Evolutionary conservation across 1,140 invertebrate species (phyloP).

Genomic region (Anastrepha ludens): DNA sequence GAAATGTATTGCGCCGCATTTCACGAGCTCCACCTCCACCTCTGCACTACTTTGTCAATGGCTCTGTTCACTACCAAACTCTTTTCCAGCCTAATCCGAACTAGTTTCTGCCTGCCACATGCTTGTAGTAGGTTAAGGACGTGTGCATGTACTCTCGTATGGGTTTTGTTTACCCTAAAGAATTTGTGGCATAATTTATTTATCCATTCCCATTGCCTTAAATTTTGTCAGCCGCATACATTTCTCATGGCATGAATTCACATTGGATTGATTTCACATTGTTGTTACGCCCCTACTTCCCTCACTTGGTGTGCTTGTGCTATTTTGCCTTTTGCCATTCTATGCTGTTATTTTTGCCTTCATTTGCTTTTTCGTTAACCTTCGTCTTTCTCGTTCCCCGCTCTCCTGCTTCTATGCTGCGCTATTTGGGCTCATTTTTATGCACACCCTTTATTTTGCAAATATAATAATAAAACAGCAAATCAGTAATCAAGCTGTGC

Average conservation of each 20-base stretch:
- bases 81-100: slow-evolving; percentile 7
- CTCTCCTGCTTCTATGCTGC: not conserved
- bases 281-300: no score
- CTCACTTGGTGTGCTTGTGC: no score
- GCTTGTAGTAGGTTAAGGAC: not conserved
- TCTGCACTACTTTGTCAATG: not conserved
- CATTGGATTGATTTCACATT: no score
- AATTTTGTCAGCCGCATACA: slow-evolving; percentile 8
- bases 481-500: slow-evolving; percentile 40
- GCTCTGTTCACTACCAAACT: not conserved
- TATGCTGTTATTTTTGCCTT: not conserved
- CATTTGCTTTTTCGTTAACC: not conserved
- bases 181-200: slow-evolving; percentile 46
- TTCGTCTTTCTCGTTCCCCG: not conserved
- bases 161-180: slow-evolving; percentile 32
- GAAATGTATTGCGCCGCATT: slow-evolving; percentile 32
- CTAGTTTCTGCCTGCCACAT: not conserved
- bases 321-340: not conserved
- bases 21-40: not conserved
- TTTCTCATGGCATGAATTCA: not conserved
- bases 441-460: slow-evolving; percentile 43
- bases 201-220: slow-evolving; percentile 21
- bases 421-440: slow-evolving; percentile 29
- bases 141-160: not conserved
- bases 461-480: slow-evolving; percentile 33